These are phyloP conservation scores for Serrognathus titanus DNA, from an alignment of 2,888 invertebrate genomes.

Conservation along the genomic window DNA sequence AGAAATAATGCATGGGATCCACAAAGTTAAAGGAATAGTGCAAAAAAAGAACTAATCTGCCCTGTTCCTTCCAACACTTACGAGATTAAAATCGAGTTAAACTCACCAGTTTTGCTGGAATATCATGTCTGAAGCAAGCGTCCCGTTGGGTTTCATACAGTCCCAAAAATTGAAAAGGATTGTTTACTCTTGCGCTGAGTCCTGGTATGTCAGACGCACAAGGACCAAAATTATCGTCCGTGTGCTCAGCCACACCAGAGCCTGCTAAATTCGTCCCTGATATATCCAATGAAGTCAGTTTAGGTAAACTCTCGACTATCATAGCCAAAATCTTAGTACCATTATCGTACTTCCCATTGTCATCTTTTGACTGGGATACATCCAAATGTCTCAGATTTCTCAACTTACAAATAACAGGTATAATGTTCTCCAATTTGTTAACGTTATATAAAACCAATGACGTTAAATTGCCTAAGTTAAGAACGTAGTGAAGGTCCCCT, in stretches of 20 bases:
- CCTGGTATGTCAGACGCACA: conserved; percentile 82
- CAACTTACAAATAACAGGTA: conserved; percentile 60
- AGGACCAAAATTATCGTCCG: conserved; percentile 41
- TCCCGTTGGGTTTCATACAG: conserved; percentile 86
- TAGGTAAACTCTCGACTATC: conserved; percentile 70
- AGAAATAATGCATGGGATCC: too few relatives aligned
- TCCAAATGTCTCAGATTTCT: conserved; percentile 70
- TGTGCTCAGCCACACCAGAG: conserved; percentile 66
- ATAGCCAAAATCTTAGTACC: conserved; percentile 70
- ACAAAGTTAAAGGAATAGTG: too few relatives aligned
- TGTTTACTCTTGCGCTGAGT: conserved; percentile 68
- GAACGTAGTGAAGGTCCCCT: conserved; percentile 58
- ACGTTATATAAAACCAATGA: conserved; percentile 82
- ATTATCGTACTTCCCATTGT: conserved; percentile 66
- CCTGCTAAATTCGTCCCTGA: conserved; percentile 95
- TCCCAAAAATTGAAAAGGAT: conserved; percentile 85
- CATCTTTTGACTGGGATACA: conserved; percentile 73
- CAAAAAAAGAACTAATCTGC: too few relatives aligned
- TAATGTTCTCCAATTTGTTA: conserved; percentile 59
- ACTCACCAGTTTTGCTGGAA: conserved; percentile 82
- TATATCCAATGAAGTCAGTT: conserved; percentile 83
- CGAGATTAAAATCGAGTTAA: neutral
- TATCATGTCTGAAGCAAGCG: conserved; percentile 85
- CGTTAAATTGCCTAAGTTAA: conserved; percentile 61
- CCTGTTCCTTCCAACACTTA: too few relatives aligned